A percentile compares a stretch with the other conserved stretches of the same genome.
Conservation (phyloP, 1,140 invertebrate species). For the Physella acuta region DNA sequence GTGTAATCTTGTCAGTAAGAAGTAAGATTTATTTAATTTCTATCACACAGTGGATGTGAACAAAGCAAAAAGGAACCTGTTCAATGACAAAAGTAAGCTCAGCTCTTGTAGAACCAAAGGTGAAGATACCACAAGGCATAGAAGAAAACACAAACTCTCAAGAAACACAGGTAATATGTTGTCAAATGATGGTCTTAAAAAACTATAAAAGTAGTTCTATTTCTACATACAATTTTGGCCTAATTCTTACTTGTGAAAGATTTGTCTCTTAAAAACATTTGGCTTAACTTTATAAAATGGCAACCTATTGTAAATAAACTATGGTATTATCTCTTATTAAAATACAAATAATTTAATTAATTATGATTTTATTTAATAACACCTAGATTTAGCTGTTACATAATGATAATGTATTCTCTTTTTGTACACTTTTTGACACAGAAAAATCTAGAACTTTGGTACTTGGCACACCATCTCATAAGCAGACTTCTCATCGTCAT, state of each 20-base stretch:
- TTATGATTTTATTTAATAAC: too few relatives aligned
- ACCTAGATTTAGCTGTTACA: too few relatives aligned
- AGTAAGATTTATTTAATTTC: not conserved
- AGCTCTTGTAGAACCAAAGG: not conserved
- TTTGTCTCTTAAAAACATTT: too few relatives aligned
- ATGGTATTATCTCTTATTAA: too few relatives aligned
- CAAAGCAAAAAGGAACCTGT: slow-evolving; percentile 20
- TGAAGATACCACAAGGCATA: not conserved
- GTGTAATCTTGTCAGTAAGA: not conserved
- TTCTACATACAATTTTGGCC: too few relatives aligned
- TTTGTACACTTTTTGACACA: not conserved
- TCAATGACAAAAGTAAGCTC: slow-evolving; percentile 3
- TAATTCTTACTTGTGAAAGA: too few relatives aligned
- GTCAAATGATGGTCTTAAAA: too few relatives aligned
- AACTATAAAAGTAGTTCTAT: too few relatives aligned
- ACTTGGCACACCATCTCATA: slow-evolving; percentile 20
- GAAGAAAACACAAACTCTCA: not conserved
- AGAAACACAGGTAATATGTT: not conserved
- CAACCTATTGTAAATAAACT: too few relatives aligned
- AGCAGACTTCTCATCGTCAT: slow-evolving; percentile 12
- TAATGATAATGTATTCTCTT: not conserved
- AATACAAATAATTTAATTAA: too few relatives aligned
- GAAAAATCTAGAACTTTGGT: slow-evolving; percentile 9
- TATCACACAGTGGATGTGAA: not conserved
- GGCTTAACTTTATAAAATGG: too few relatives aligned